phyloP scores from a whole-genome alignment of 1,140 invertebrate species.

The Hycleus cichorii region DNA sequence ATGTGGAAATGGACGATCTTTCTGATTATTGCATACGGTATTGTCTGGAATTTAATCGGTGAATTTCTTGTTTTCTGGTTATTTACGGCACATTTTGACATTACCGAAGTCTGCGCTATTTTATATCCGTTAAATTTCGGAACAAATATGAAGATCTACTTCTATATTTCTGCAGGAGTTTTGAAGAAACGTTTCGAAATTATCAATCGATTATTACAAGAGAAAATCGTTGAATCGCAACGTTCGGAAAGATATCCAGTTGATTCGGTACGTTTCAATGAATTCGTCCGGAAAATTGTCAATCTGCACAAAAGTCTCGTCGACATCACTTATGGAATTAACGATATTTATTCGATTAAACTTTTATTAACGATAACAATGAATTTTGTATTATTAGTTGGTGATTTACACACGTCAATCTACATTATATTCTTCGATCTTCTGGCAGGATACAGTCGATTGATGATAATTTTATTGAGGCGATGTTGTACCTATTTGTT shows the following conservation, averaged over 20 bases:
- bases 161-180: background rate
- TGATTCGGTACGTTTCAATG: background rate
- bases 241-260: conserved; percentile 6
- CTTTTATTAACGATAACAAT: conserved; percentile 2
- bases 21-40: too few species aligned
- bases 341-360: conserved; percentile 10
- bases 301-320: conserved; percentile 3
- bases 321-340: conserved; percentile 3
- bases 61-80: too few species aligned
- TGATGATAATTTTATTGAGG: background rate
- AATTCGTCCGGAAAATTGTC: background rate
- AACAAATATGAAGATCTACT: background rate
- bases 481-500: background rate
- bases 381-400: conserved; percentile 9
- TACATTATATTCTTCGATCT: conserved; percentile 12
- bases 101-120: too few species aligned
- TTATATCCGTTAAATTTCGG: background rate
- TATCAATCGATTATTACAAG: conserved; percentile 4
- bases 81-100: too few species aligned
- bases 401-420: conserved; percentile 8
- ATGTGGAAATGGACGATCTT: too few species aligned
- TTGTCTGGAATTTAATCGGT: too few species aligned
- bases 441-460: background rate
- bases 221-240: conserved; percentile 7
- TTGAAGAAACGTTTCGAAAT: conserved; percentile 10